Evolutionary conservation across 2,113 vertebrate genomes (phyloP).

Genomic region (Falcunculus frontatus): DNA sequence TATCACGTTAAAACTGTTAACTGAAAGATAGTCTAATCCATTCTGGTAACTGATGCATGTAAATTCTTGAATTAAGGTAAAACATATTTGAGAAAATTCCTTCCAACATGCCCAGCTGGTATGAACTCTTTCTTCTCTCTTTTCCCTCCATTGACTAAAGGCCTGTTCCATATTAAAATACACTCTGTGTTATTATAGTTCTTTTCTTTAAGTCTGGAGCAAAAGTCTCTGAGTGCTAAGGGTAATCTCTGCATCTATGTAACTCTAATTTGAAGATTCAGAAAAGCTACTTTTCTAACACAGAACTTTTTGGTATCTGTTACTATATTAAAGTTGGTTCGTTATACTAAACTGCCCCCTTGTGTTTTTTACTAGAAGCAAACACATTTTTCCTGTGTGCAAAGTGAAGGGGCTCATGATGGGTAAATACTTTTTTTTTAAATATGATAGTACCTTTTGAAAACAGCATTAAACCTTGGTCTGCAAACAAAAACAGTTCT

Average conservation of each 20-base stretch:
- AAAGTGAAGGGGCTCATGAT: not conserved
- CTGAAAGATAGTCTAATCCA: not conserved
- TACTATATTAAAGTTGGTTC: not conserved
- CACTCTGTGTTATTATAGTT: not conserved
- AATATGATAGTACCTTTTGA: not conserved
- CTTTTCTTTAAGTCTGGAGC: not conserved
- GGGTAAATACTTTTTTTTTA: not conserved
- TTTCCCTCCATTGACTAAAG: not conserved
- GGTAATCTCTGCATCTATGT: not conserved
- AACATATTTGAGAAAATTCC: not conserved
- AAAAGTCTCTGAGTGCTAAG: not conserved
- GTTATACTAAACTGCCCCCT: slow-evolving; percentile 58
- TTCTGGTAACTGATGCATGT: not conserved
- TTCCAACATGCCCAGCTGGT: not conserved
- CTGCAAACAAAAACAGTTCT: not conserved
- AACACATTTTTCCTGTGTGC: not conserved
- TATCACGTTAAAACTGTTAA: not conserved
- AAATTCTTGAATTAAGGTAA: not conserved
- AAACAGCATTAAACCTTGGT: not conserved
- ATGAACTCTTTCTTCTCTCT: not conserved
- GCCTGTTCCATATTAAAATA: not conserved
- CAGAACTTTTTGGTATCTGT: not conserved
- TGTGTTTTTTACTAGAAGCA: slow-evolving; percentile 16
- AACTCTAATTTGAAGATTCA: not conserved
- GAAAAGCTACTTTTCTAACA: not conserved